A percentile compares a stretch with the other conserved stretches of the same genome.
These are phyloP conservation scores for Platypus cylindrus DNA, from an alignment of 2,888 invertebrate species.

Conservation along the genomic window DNA sequence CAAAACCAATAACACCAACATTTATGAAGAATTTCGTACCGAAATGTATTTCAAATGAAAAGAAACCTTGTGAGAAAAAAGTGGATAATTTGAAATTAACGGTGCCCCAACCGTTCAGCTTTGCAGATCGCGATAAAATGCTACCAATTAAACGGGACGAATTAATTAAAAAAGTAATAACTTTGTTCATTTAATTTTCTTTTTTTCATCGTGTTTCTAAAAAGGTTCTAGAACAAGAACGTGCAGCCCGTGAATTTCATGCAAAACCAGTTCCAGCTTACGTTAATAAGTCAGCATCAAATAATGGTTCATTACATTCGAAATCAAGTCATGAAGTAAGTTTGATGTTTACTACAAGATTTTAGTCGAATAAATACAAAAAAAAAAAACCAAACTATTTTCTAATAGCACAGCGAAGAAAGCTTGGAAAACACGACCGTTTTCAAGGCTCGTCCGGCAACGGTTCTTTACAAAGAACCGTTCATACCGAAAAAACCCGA, in stretches of 20 bases:
- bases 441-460: constrained; percentile 51
- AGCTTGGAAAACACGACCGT: constrained; percentile 21
- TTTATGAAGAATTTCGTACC: constrained; percentile 16
- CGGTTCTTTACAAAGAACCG: constrained; percentile 50
- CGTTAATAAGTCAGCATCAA: too few species aligned
- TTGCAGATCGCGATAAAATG: constrained; percentile 51
- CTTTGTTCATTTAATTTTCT: constrained; percentile 1
- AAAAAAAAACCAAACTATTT: too few species aligned
- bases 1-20: constrained; percentile 20
- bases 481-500: constrained; percentile 46
- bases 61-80: neutral
- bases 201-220: constrained; percentile 4
- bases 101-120: constrained; percentile 48
- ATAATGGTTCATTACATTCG: too few species aligned
- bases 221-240: constrained; percentile 40
- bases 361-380: too few species aligned
- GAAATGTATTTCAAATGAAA: constrained; percentile 1
- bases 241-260: constrained; percentile 51
- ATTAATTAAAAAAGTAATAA: constrained; percentile 38
- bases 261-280: constrained; percentile 61
- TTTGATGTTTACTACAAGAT: too few species aligned
- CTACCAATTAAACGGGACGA: constrained; percentile 45
- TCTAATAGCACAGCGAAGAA: too few species aligned
- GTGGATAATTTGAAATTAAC: constrained; percentile 15
- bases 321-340: too few species aligned